phyloP scores from a whole-genome alignment of 2,888 invertebrate species.

The Geotrupes spiniger region DNA sequence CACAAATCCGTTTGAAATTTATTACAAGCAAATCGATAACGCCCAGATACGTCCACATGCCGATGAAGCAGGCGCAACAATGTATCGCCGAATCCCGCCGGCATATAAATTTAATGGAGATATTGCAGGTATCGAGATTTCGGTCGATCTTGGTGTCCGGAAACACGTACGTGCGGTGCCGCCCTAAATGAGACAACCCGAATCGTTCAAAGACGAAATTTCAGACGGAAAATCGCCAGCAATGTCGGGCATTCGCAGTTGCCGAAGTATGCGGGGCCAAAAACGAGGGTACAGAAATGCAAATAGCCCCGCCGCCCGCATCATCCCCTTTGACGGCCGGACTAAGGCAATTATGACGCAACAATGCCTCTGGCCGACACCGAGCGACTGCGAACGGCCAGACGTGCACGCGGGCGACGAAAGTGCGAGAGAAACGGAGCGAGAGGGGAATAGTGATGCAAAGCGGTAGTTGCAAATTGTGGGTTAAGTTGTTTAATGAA shows the following conservation, averaged over 20 bases:
- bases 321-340: conserved; percentile 6
- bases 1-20: no score
- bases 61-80: no score
- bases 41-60: no score
- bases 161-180: no score
- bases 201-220: not conserved
- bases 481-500: conserved; percentile 29
- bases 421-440: not conserved
- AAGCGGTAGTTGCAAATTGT: conserved; percentile 26
- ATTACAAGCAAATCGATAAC: no score
- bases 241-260: conserved; percentile 6
- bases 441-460: conserved; percentile 12
- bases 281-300: conserved; percentile 3
- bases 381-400: not conserved
- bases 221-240: conserved; percentile 7
- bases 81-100: no score
- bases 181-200: no score
- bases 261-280: conserved; percentile 4
- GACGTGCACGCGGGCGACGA: not conserved
- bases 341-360: conserved; percentile 6
- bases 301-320: conserved; percentile 5
- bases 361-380: not conserved
- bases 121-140: no score
- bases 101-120: no score
- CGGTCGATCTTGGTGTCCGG: no score